A percentile compares a stretch with the other conserved stretches of the same genome.
phyloP scores from a whole-genome alignment of 2,888 invertebrate species.

The Slavum lentiscoides region DNA sequence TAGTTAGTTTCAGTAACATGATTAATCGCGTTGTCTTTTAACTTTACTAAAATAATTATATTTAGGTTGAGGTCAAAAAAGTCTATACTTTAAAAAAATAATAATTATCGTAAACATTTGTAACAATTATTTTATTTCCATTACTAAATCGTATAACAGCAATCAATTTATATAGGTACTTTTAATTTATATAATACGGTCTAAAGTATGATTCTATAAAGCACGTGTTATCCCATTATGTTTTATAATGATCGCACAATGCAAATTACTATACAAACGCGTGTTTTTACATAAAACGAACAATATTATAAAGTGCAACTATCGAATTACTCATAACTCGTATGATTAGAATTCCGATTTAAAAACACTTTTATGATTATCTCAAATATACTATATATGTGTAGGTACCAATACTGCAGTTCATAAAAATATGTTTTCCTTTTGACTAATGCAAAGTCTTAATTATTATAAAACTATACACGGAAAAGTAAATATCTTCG shows the following conservation, averaged over 20 bases:
- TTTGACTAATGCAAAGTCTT: too few relatives aligned
- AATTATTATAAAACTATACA: too few relatives aligned
- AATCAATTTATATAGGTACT: constrained; percentile 3
- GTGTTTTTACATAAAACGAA: constrained; percentile 16
- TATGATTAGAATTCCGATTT: background rate
- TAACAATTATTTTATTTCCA: background rate
- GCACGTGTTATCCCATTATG: constrained; percentile 15
- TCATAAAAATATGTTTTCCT: too few relatives aligned
- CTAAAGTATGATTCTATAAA: constrained; percentile 17
- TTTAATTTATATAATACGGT: background rate
- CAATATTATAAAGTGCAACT: background rate
- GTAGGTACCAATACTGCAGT: too few relatives aligned
- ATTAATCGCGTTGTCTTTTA: too few relatives aligned
- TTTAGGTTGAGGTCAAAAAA: constrained; percentile 4
- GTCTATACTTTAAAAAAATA: background rate
- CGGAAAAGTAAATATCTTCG: too few relatives aligned
- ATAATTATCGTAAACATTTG: background rate
- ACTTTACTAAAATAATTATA: too few relatives aligned
- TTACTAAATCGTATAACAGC: background rate
- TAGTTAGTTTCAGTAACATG: too few relatives aligned
- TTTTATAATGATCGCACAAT: constrained; percentile 2
- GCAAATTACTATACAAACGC: background rate
- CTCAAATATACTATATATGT: background rate
- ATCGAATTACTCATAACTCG: background rate
- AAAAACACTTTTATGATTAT: background rate